phyloP scores from a whole-genome alignment of 2,797 vertebrate genomes.

The Sebastes kiyomatsui region DNA sequence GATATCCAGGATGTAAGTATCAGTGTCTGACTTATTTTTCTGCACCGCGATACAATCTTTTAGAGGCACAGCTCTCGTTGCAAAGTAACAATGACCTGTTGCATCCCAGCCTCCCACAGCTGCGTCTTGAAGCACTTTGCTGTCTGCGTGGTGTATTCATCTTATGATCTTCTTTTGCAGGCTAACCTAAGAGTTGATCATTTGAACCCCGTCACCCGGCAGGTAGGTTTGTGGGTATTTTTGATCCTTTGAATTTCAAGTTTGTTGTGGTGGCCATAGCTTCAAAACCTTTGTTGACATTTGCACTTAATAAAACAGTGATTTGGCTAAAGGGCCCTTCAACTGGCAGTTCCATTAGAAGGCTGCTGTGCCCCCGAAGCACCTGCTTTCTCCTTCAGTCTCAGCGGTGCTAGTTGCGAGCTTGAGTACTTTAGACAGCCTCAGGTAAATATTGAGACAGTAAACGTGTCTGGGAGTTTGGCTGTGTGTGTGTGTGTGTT shows the following conservation, averaged over 20 bases:
- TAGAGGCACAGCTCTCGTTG: neutral
- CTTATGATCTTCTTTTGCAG: conserved; percentile 19
- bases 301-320: conserved; percentile 54
- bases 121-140: neutral
- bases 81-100: conserved; percentile 23
- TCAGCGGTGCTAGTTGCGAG: conserved; percentile 24
- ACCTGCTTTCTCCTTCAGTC: conserved; percentile 24
- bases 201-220: conserved; percentile 17
- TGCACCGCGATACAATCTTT: neutral
- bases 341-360: conserved; percentile 47
- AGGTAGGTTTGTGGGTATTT: neutral
- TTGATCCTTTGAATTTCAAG: conserved; percentile 11
- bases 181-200: conserved; percentile 13
- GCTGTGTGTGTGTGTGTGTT: neutral
- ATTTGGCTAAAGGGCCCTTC: conserved; percentile 46
- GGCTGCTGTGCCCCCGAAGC: conserved; percentile 15
- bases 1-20: neutral
- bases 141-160: neutral
- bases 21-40: neutral
- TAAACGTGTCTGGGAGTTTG: conserved; percentile 13
- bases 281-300: conserved; percentile 39
- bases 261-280: conserved; percentile 12
- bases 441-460: conserved; percentile 36
- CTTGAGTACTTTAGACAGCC: conserved; percentile 30
- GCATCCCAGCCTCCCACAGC: conserved; percentile 23